Evolutionary conservation across 2,888 invertebrate genomes (phyloP).

Genomic region (Heterodera filipjevi): DNA sequence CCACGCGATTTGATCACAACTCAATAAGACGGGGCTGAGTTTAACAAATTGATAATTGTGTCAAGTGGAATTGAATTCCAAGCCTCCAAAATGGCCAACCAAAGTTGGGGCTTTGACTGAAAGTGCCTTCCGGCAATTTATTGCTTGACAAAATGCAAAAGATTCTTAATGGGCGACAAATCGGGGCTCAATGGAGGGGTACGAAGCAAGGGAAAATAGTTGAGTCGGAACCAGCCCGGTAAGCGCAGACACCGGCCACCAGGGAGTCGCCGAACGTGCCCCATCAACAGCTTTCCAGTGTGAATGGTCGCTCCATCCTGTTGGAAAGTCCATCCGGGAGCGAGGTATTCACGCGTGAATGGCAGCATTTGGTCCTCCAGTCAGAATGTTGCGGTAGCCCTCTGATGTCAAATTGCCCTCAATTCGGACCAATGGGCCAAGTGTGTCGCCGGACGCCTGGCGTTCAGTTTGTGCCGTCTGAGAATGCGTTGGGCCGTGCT

Average conservation of each 20-base stretch:
- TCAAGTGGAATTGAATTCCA: too few relatives aligned
- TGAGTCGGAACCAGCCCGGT: background rate
- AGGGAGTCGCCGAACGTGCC: background rate
- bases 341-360: background rate
- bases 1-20: too few relatives aligned
- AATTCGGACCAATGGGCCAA: background rate
- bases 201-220: background rate
- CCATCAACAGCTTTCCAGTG: background rate
- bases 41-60: too few relatives aligned
- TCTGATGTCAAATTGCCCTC: background rate
- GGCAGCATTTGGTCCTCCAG: background rate
- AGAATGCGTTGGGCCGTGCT: too few relatives aligned
- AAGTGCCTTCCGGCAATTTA: background rate
- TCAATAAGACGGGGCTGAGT: too few relatives aligned
- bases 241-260: background rate
- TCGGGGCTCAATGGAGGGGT: background rate
- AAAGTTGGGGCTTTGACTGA: background rate
- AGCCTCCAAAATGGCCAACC: too few relatives aligned
- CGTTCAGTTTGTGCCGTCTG: too few relatives aligned
- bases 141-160: background rate
- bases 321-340: background rate
- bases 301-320: background rate
- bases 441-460: too few relatives aligned
- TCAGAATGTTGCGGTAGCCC: background rate
- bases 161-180: background rate